Conservation (phyloP, 23 tunicate species). For the Clavelina lepadiformis region DNA sequence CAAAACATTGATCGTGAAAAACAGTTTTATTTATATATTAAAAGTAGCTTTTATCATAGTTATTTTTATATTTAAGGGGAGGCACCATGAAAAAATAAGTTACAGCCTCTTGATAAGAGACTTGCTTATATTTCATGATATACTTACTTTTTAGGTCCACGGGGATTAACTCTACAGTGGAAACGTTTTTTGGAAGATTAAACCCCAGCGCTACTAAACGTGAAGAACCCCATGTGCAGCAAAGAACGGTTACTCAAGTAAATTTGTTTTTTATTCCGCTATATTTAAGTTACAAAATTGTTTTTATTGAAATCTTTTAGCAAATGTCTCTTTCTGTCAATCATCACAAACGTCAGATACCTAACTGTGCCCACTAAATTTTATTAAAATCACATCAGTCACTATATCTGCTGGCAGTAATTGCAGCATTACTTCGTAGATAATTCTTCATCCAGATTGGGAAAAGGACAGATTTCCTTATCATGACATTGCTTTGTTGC, state of each 20-base stretch:
- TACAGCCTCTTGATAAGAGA: too few species aligned
- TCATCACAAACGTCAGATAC: not conserved
- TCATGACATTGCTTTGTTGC: conserved; percentile 52
- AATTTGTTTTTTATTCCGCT: not conserved
- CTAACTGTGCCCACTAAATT: not conserved
- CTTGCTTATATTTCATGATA: too few species aligned
- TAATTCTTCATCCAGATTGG: conserved; percentile 42
- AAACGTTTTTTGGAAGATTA: conserved; percentile 24
- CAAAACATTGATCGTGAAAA: too few species aligned
- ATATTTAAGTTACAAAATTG: not conserved
- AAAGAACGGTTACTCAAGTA: conserved; percentile 13
- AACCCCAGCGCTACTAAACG: conserved; percentile 7
- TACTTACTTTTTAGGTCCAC: conserved; percentile 12
- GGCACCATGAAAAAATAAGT: too few species aligned
- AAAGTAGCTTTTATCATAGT: too few species aligned
- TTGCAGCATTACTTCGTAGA: conserved; percentile 1
- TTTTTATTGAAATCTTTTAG: too few species aligned
- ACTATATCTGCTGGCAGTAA: not conserved
- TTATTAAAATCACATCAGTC: not conserved
- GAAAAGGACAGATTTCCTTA: conserved; percentile 34
- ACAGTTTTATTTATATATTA: too few species aligned
- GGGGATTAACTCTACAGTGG: conserved; percentile 3
- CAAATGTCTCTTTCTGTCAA: too few species aligned
- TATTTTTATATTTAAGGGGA: too few species aligned
- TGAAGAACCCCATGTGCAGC: conserved; percentile 18